Base-by-base conservation (phyloP, 2,888 invertebrate genomes). In the Strigamia crassipes region DNA sequence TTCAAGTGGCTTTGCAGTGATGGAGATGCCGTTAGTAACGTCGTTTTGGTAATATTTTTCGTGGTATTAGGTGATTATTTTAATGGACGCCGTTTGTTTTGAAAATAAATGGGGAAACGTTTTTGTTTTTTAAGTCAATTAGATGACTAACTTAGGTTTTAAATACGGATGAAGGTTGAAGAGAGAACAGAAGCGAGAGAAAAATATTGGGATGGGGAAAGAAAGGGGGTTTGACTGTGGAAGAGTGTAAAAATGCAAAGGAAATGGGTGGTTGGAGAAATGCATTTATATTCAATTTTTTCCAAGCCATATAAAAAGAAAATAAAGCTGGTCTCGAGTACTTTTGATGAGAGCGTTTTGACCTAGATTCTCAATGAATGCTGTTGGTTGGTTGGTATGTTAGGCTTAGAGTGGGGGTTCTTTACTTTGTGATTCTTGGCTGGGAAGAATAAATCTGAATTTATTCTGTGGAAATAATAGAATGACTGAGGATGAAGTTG, bases 251-350 rank as follows among this genome's bases (percentile, higher is more conserved):
- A 73, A 73, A 73, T 73, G 73, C 10, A 31, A 31, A 31, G 31
- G 27, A 73, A 73, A 73, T 73, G 73, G 73, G 23, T 31, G 73
- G 73, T 31, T 73, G 73, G 73, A 31, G 73, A 73, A 73, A 73
- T 73, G 73, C 73, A 73, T 73, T 73, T 73, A 73, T 73, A 73
- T 73, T 73, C 73, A 73, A 73, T 73, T 73, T 73, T 73, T 73
- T 73, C 73, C 73, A 73, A 73, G 73, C 73, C 73, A 73, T 73
- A 73, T 73, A 73, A 73, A 66, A 73, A 73, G 73, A 73, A 73
- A 73, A 73, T 73, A 73, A 73, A 73, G 73, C 73, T 73, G 31
- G 73, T 73, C 73, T 73, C 73, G 31, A 73, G 73, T 73, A 31
- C 56, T 73, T 73, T 73, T 73, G 73, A 73, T 73, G 73, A 73